A percentile compares a stretch with the other conserved stretches of the same genome.
These are phyloP conservation scores for Zaprionus tsacasi DNA, from an alignment of 1,140 invertebrate species.

Conservation along the genomic window DNA sequence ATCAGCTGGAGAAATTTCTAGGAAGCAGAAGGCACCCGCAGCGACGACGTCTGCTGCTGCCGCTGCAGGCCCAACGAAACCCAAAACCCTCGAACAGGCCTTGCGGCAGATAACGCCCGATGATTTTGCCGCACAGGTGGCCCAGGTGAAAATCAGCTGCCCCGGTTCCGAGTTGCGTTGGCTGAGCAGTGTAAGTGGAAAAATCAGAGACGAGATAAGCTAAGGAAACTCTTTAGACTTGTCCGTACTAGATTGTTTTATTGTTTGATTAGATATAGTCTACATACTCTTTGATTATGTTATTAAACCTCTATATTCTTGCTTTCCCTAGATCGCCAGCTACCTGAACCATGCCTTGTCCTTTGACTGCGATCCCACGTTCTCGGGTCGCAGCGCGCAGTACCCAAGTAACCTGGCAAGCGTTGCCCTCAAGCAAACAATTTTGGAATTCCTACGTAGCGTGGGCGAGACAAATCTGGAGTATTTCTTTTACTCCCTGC, in stretches of 20 bases:
- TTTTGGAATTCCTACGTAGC: slow-evolving; percentile 81
- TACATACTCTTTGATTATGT: background rate
- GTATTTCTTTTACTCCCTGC: slow-evolving; percentile 86
- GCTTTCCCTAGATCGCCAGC: slow-evolving; percentile 38
- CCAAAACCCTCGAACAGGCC: slow-evolving; percentile 88
- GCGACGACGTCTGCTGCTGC: slow-evolving; percentile 9
- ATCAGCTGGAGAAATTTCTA: slow-evolving; percentile 22
- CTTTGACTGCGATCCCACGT: slow-evolving; percentile 74
- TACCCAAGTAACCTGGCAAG: slow-evolving; percentile 75
- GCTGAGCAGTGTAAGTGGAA: slow-evolving; percentile 65
- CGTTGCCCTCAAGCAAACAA: slow-evolving; percentile 37
- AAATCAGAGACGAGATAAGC: background rate
- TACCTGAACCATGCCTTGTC: slow-evolving; percentile 63
- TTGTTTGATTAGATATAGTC: no score
- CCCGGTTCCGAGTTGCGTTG: slow-evolving; percentile 73
- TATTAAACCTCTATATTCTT: no score
- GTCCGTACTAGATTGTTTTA: no score
- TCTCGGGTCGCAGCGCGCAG: slow-evolving; percentile 69
- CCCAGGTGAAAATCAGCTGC: slow-evolving; percentile 66
- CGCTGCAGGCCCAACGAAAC: slow-evolving; percentile 76
- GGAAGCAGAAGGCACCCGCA: slow-evolving; percentile 10
- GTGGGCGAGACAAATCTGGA: slow-evolving; percentile 85
- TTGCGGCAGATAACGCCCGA: slow-evolving; percentile 77
- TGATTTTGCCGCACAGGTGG: slow-evolving; percentile 68
- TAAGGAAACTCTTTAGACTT: no score